Evolutionary conservation across 2,113 vertebrate species (phyloP).

Genomic region (Microcebus tavaratra): DNA sequence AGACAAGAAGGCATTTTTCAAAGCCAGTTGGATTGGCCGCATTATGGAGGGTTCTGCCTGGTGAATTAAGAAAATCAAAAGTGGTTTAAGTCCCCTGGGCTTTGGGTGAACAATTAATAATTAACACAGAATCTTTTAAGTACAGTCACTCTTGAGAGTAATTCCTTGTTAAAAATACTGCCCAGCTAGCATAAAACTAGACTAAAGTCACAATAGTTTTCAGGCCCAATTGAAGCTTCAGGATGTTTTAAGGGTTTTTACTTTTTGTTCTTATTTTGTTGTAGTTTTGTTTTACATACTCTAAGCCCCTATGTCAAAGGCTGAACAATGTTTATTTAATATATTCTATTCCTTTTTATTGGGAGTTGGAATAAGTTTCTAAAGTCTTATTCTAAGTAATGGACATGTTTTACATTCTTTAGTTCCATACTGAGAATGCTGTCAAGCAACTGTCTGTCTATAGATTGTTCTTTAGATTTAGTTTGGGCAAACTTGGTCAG

Average conservation of each 20-base stretch:
- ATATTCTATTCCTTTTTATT: not conserved
- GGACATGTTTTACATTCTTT: not conserved
- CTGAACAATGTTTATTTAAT: not conserved
- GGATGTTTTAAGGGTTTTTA: not conserved
- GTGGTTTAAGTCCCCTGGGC: not conserved
- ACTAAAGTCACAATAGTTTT: not conserved
- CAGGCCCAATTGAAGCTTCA: not conserved
- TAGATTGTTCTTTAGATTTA: not conserved
- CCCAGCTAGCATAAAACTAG: not conserved
- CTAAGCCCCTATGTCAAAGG: not conserved
- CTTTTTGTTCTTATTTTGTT: not conserved
- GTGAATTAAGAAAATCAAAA: constrained; percentile 4
- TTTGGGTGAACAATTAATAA: constrained; percentile 20
- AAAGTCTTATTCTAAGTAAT: not conserved
- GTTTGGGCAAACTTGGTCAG: not conserved
- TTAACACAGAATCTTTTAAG: constrained; percentile 24
- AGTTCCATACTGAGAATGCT: not conserved
- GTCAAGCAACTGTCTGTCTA: not conserved
- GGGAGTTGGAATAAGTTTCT: not conserved
- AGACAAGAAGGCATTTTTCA: constrained; percentile 35
- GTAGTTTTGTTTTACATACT: not conserved
- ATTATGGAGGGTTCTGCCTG: not conserved
- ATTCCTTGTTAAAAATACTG: constrained; percentile 7
- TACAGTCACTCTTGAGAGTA: not conserved
- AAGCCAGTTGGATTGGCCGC: not conserved